These are phyloP conservation scores for Tenodera sinensis DNA, from an alignment of 2,888 invertebrate genomes.

Conservation along the genomic window DNA sequence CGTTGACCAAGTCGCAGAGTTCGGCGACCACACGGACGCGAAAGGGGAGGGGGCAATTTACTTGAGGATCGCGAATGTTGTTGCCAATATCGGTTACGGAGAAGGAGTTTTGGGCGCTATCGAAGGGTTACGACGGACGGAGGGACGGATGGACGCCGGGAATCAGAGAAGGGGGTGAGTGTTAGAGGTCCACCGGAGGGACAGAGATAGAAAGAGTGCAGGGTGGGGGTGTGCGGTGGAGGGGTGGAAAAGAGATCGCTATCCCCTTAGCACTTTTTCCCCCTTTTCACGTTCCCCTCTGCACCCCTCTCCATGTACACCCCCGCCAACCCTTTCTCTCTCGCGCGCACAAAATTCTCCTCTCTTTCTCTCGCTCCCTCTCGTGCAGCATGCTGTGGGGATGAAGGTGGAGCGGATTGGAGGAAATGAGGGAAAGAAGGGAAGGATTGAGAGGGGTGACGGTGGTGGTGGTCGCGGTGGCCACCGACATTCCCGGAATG, in stretches of 20 bases:
- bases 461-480: conserved; percentile 5
- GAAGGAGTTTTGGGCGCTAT: background rate
- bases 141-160: conserved; percentile 4
- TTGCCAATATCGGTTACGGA: conserved; percentile 15
- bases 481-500: conserved; percentile 21
- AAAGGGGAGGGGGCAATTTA: background rate
- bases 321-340: background rate
- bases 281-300: conserved; percentile 20
- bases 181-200: conserved; percentile 9
- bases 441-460: conserved; percentile 19
- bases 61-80: conserved; percentile 13
- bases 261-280: conserved; percentile 32
- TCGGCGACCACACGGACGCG: background rate
- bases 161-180: conserved; percentile 14
- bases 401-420: conserved; percentile 32
- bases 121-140: background rate
- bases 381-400: conserved; percentile 12
- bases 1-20: background rate
- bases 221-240: conserved; percentile 5
- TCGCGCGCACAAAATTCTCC: background rate
- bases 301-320: background rate
- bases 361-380: conserved; percentile 22
- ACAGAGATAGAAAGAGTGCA: conserved; percentile 4
- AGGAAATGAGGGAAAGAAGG: conserved; percentile 30
- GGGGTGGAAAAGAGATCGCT: conserved; percentile 27